Conservation (phyloP, 2,797 vertebrate species). For the Acanthopagrus latus region DNA sequence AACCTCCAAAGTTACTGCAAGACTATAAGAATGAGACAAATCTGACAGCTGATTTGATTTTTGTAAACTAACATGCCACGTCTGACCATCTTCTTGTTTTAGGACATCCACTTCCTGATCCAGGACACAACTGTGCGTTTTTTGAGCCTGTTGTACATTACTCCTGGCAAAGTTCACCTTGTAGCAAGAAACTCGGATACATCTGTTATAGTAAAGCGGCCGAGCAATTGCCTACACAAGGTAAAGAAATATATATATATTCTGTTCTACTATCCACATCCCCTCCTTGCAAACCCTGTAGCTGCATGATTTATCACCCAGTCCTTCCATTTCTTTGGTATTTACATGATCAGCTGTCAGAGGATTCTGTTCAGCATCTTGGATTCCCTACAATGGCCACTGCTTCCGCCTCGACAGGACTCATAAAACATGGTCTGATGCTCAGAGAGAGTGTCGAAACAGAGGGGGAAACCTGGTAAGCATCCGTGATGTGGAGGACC, state of each 20-base stretch:
- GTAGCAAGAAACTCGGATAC: slow-evolving; percentile 89
- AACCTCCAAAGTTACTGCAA: not conserved
- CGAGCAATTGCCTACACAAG: not conserved
- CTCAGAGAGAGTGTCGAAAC: slow-evolving; percentile 84
- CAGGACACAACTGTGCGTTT: slow-evolving; percentile 87
- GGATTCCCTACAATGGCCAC: slow-evolving; percentile 89
- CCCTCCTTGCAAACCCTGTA: not conserved
- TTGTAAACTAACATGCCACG: not conserved
- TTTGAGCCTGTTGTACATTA: slow-evolving; percentile 83
- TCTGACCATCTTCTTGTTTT: slow-evolving; percentile 15
- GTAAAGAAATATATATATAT: slow-evolving; percentile 32
- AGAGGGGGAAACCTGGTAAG: slow-evolving; percentile 89
- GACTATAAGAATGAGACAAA: not conserved
- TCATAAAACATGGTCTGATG: slow-evolving; percentile 86
- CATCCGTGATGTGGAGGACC: slow-evolving; percentile 89
- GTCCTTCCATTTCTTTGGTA: not conserved
- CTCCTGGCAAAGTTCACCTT: slow-evolving; percentile 89
- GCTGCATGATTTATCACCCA: not conserved
- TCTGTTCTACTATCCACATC: not conserved
- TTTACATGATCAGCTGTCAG: slow-evolving; percentile 51
- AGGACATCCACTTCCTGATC: slow-evolving; percentile 89
- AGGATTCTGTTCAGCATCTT: slow-evolving; percentile 85
- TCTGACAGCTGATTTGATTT: not conserved
- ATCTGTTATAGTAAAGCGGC: slow-evolving; percentile 85
- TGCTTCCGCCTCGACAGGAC: slow-evolving; percentile 88